A percentile compares a stretch with the other conserved stretches of the same genome.
Evolutionary conservation across 1,140 invertebrate genomes (phyloP).

Genomic region (Eciton burchellii): DNA sequence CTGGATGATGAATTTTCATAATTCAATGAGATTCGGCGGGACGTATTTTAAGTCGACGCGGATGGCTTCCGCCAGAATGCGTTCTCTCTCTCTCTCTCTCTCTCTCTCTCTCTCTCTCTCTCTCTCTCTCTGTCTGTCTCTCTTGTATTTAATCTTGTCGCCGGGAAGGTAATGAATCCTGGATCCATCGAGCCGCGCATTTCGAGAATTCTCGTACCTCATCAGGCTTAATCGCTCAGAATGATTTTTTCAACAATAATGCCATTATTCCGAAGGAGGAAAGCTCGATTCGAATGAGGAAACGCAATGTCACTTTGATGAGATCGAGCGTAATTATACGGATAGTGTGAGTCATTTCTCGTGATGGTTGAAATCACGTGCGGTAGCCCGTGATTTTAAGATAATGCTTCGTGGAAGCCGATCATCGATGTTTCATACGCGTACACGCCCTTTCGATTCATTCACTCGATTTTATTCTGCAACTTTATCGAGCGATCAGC

Average conservation of each 20-base stretch:
- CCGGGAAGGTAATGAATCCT: no score
- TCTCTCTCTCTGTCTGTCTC: no score
- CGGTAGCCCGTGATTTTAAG: constrained; percentile 66
- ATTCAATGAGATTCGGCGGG: no score
- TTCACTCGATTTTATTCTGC: neutral
- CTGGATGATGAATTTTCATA: no score
- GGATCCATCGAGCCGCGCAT: no score
- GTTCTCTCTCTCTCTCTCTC: no score
- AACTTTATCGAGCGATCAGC: neutral
- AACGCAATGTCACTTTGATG: constrained; percentile 49
- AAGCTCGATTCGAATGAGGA: constrained; percentile 49
- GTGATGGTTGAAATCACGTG: constrained; percentile 63
- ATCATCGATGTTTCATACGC: constrained; percentile 48
- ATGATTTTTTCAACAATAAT: constrained; percentile 22
- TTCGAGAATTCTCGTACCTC: no score
- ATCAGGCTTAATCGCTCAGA: neutral
- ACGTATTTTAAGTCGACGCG: no score
- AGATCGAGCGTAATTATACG: constrained; percentile 70
- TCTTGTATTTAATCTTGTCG: no score
- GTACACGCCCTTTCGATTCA: constrained; percentile 10
- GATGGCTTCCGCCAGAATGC: no score
- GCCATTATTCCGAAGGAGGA: neutral
- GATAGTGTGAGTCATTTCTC: constrained; percentile 72
- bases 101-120: no score
- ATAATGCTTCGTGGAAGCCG: constrained; percentile 22